Conservation (phyloP, 2,888 invertebrate species). For the Altica lythri region DNA sequence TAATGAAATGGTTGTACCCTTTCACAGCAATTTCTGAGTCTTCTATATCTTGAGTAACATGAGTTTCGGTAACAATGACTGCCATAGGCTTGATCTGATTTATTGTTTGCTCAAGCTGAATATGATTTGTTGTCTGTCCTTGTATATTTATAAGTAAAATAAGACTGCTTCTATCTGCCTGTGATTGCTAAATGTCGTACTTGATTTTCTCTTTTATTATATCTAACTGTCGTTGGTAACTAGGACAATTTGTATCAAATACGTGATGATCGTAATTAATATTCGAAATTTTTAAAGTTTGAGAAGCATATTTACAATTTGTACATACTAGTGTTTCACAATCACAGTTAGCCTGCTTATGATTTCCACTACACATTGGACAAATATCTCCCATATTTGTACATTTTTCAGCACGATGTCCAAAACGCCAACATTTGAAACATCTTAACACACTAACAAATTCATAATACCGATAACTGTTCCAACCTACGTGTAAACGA, state of each 20-base stretch:
- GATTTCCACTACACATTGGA: not conserved
- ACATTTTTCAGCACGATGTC: no score
- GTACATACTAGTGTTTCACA: not conserved
- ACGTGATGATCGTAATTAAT: no score
- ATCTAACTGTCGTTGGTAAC: no score
- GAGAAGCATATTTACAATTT: slow-evolving; percentile 1
- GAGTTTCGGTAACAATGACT: slow-evolving; percentile 1
- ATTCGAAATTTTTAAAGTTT: not conserved
- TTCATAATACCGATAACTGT: no score
- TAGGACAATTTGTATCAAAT: no score
- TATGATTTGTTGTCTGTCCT: slow-evolving; percentile 3
- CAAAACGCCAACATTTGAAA: no score
- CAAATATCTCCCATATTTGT: no score
- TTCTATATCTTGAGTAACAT: not conserved
- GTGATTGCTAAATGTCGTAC: not conserved
- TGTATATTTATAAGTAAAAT: slow-evolving; percentile 2
- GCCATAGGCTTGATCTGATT: no score
- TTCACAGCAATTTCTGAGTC: slow-evolving; percentile 3
- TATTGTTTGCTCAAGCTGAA: slow-evolving; percentile 1
- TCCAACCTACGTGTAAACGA: no score
- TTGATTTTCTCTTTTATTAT: not conserved
- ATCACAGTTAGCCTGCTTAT: not conserved
- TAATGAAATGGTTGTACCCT: not conserved
- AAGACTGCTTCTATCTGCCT: not conserved
- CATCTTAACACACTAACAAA: no score